phyloP scores from a whole-genome alignment of 2,888 invertebrate species.

The Andrena camellia region DNA sequence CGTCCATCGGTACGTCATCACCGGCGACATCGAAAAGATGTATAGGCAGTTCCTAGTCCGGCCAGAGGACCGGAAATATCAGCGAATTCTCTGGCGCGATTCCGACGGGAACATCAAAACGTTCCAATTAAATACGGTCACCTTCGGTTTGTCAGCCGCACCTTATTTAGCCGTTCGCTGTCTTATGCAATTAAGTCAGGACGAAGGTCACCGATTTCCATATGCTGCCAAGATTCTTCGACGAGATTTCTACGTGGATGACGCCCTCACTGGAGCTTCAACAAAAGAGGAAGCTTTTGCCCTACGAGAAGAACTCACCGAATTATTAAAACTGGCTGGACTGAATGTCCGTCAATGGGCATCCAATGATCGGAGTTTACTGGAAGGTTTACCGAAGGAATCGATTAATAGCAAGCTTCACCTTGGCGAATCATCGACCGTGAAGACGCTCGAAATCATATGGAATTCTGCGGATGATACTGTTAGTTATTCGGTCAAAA shows the following conservation, averaged over 20 bases:
- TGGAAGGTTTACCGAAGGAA: neutral
- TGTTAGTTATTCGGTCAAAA: neutral
- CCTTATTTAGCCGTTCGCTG: neutral
- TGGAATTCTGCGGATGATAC: too few relatives aligned
- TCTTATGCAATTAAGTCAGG: neutral
- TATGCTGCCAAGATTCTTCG: neutral
- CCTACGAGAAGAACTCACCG: neutral
- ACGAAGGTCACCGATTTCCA: neutral
- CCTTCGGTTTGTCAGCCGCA: neutral
- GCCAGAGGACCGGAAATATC: neutral
- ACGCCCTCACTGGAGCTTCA: neutral
- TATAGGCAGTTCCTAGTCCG: neutral
- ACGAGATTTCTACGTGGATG: slow-evolving; percentile 16
- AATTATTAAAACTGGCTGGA: neutral
- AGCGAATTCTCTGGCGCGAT: neutral
- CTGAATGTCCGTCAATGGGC: slow-evolving; percentile 12
- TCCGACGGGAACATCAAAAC: neutral
- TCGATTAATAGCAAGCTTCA: neutral
- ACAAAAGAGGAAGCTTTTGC: neutral
- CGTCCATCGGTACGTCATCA: neutral
- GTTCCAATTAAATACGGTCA: neutral
- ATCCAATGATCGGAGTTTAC: neutral
- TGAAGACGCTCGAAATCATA: neutral
- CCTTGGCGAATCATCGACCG: neutral
- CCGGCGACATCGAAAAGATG: neutral